These are phyloP conservation scores for Grantiella picta DNA, from an alignment of 2,113 vertebrate species.

Conservation along the genomic window DNA sequence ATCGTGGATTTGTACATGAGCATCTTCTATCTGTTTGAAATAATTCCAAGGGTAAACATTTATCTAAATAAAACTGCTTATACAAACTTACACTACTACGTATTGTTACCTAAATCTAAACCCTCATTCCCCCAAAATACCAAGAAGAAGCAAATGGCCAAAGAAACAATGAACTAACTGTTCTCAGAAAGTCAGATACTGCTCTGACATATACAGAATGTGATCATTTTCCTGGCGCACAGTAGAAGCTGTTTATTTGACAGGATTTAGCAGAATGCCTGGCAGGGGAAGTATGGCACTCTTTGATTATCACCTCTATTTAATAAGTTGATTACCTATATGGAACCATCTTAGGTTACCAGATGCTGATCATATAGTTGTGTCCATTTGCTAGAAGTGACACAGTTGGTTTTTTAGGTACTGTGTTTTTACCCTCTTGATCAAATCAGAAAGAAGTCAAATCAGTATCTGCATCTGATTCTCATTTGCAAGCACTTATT, in stretches of 20 bases:
- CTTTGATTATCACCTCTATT: not conserved
- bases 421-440: not conserved
- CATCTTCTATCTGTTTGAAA: constrained; percentile 86
- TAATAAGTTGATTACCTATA: not conserved
- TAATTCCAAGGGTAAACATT: not conserved
- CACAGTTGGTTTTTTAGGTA: not conserved
- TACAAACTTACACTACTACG: not conserved
- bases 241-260: not conserved
- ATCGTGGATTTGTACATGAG: constrained; percentile 88
- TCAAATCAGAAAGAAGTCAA: not conserved
- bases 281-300: not conserved
- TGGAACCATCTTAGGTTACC: not conserved
- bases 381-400: not conserved
- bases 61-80: not conserved
- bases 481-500: not conserved
- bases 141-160: not conserved
- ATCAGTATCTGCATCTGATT: not conserved
- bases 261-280: not conserved
- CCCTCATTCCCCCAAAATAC: not conserved
- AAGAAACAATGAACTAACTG: not conserved
- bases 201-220: not conserved
- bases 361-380: not conserved
- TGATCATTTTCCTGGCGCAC: fast-evolving
- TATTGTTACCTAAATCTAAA: not conserved
- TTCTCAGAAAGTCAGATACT: not conserved